A percentile compares a stretch with the other conserved stretches of the same genome.
Evolutionary conservation across 2,797 vertebrate genomes (phyloP).

Genomic region (Sebastes oblongus): DNA sequence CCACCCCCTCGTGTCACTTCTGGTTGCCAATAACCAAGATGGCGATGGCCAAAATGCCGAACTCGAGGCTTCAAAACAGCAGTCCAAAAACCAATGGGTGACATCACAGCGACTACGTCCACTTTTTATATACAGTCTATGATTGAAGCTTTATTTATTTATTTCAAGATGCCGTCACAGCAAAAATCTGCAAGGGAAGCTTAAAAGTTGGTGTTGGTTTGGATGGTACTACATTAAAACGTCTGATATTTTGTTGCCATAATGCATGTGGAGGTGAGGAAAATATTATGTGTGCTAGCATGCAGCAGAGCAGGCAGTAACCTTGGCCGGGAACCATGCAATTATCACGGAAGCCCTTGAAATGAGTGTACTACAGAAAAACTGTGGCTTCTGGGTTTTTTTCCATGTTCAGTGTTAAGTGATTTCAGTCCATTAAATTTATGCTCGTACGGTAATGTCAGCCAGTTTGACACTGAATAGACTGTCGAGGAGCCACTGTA

Average conservation of each 20-base stretch:
- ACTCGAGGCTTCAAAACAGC: too few species aligned
- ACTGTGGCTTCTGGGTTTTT: conserved; percentile 24
- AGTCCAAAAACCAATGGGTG: too few species aligned
- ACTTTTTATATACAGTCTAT: too few species aligned
- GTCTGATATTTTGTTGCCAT: neutral
- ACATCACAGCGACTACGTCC: too few species aligned
- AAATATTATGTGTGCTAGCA: conserved; percentile 1
- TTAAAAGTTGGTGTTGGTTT: neutral
- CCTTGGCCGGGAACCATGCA: conserved; percentile 29
- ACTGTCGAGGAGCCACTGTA: conserved; percentile 15
- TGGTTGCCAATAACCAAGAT: too few species aligned
- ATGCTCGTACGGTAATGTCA: conserved; percentile 8
- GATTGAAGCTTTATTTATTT: neutral
- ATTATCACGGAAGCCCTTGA: conserved; percentile 45
- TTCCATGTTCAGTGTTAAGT: conserved; percentile 48
- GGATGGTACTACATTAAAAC: neutral
- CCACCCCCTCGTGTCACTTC: too few species aligned
- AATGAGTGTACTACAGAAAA: conserved; percentile 22
- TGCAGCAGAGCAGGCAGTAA: conserved; percentile 21
- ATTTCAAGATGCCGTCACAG: neutral
- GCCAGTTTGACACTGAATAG: conserved; percentile 28
- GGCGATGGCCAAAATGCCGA: too few species aligned
- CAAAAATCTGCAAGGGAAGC: neutral
- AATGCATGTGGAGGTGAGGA: conserved; percentile 11
- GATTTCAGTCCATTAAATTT: conserved; percentile 40